These are phyloP conservation scores for Anguilla pacifica DNA, from an alignment of 2,797 vertebrate species.

Conservation along the genomic window DNA sequence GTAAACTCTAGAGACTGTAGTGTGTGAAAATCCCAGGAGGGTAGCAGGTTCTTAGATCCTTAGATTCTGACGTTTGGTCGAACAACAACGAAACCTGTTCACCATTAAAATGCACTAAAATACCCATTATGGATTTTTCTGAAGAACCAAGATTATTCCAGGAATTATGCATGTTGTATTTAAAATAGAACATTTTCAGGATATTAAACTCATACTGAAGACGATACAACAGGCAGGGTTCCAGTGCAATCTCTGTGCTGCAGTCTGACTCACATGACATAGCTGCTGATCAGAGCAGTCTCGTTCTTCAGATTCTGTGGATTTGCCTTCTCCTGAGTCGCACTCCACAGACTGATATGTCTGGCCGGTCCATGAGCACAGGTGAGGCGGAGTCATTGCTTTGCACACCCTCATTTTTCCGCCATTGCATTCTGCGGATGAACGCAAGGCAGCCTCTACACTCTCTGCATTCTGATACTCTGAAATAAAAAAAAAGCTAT, in stretches of 20 bases:
- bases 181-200: background rate
- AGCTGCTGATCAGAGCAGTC: background rate
- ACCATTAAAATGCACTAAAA: no score
- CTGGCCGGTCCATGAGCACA: constrained; percentile 55
- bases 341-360: constrained; percentile 9
- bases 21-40: no score
- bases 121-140: no score
- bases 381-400: constrained; percentile 70
- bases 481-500: constrained; percentile 48
- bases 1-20: no score
- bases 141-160: no score
- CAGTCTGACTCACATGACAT: constrained; percentile 16
- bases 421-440: constrained; percentile 59
- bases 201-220: no score
- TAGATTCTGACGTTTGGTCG: no score
- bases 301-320: background rate
- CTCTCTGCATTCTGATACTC: constrained; percentile 68
- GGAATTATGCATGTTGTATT: background rate
- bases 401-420: constrained; percentile 60
- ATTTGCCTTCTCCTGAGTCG: background rate
- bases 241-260: background rate
- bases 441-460: constrained; percentile 62
- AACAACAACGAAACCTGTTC: no score
- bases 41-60: no score
- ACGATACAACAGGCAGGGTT: background rate